Base-by-base conservation (phyloP, 2,797 vertebrate species). In the Rhinichthys osculus region DNA sequence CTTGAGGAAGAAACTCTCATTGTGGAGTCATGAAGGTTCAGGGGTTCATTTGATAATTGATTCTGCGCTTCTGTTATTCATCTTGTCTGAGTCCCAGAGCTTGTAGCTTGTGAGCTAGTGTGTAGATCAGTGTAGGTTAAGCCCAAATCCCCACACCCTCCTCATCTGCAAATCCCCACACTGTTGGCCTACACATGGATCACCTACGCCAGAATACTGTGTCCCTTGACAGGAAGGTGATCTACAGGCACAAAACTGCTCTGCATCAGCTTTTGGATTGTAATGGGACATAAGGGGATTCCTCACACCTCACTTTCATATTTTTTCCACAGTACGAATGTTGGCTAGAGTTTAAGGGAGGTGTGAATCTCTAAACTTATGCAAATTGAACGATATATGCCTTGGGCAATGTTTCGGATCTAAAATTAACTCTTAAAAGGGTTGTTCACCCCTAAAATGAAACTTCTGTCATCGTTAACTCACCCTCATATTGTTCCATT, bases 111-210 rank as follows among this genome's bases (percentile, higher is more conserved):
- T 79, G 83, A 71, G 62, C 84, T 92, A 91, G 92, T 92, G 90
- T 93, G 89, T 93, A 88, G 93, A 93, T 93, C 88, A 35, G 44
- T 92, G 78, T 81, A 92, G 77, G 88, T 86, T 92, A 92, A 93
- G 57, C 90, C 86, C 76, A 71, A 93, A 94, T 94, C 94, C 93
- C 62, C 69, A 62, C 67, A 40, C 88, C 69, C 89, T 90, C 91
- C 92, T 89, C 89, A 90, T 87, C 7, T 77, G 40, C 69, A 86
- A 87, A 88, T 90, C 87, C 87, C 13, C 50, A 40, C 82, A 78
- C 88, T 79, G 89, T 92, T 92, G 87, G 89, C 83, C 88, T 86
- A 91, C 82, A 88, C 76, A 67, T 89, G 89, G 87, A 64, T 77
- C 78, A 89, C 78, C 62, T 91, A 93, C 94, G 88, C 90, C 81